Conservation (phyloP, 2,113 vertebrate species). For the Chaetodon trifascialis region DNA sequence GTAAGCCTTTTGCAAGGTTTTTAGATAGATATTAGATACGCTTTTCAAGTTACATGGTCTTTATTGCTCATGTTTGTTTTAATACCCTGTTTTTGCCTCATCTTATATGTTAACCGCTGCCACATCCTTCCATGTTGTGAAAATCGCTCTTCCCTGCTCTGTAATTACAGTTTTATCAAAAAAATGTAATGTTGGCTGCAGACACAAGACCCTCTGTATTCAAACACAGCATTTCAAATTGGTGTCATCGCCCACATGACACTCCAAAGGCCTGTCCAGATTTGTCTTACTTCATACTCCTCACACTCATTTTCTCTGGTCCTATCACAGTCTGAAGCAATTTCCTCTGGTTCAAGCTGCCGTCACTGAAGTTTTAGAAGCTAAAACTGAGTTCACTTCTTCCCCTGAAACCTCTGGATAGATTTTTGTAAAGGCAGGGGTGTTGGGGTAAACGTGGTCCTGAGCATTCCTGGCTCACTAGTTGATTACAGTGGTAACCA, state of each 20-base stretch:
- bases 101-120: background rate
- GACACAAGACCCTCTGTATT: background rate
- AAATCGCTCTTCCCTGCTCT: background rate
- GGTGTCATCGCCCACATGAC: background rate
- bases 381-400: constrained; percentile 12
- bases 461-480: too few relatives aligned
- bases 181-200: background rate
- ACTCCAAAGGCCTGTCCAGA: constrained; percentile 4
- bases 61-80: background rate
- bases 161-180: background rate
- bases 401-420: background rate
- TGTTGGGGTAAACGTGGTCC: too few relatives aligned
- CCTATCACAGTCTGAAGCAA: background rate
- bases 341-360: constrained; percentile 9
- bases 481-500: too few relatives aligned
- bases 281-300: background rate
- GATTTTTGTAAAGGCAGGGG: too few relatives aligned
- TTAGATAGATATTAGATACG: background rate
- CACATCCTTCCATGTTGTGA: background rate
- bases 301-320: background rate
- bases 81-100: background rate
- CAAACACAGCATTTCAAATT: background rate
- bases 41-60: too few relatives aligned
- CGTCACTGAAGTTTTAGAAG: constrained; percentile 7
- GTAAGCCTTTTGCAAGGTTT: background rate